phyloP scores from a whole-genome alignment of 2,113 vertebrate genomes.

The Pygoscelis antarcticus region DNA sequence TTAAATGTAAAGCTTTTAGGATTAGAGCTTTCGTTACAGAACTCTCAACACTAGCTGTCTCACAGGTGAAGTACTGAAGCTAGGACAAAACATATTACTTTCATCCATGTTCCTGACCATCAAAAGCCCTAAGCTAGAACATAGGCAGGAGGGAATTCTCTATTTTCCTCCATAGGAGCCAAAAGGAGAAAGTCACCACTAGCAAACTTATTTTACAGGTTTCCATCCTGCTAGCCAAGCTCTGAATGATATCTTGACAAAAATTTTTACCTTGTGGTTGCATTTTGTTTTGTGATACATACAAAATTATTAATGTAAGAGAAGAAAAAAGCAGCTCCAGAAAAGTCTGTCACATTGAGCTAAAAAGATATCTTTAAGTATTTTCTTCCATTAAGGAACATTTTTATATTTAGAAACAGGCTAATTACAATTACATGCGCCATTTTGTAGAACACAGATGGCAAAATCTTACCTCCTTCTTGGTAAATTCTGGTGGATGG shows the following conservation, averaged over 20 bases:
- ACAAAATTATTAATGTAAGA: not conserved
- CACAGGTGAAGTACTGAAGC: not conserved
- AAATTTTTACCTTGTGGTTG: not conserved
- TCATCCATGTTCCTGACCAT: not conserved
- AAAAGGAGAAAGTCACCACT: not conserved
- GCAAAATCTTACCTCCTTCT: constrained; percentile 86
- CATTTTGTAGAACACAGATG: not conserved
- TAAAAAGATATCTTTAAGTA: not conserved
- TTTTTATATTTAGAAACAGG: not conserved
- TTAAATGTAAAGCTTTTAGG: not conserved
- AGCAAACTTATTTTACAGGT: not conserved
- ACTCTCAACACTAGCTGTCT: not conserved
- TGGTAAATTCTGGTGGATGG: constrained; percentile 95
- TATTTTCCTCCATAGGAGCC: not conserved
- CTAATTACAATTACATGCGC: not conserved
- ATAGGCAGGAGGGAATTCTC: not conserved
- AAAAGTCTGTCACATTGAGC: not conserved
- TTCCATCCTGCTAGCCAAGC: not conserved
- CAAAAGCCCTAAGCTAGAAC: not conserved
- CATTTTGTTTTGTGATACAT: not conserved
- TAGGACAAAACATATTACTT: not conserved
- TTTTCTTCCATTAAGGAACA: not conserved
- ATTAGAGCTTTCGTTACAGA: not conserved
- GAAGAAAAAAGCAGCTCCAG: not conserved
- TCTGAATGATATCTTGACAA: not conserved